Evolutionary conservation across 2,888 invertebrate genomes (phyloP).

Genomic region (Encarsia formosa): DNA sequence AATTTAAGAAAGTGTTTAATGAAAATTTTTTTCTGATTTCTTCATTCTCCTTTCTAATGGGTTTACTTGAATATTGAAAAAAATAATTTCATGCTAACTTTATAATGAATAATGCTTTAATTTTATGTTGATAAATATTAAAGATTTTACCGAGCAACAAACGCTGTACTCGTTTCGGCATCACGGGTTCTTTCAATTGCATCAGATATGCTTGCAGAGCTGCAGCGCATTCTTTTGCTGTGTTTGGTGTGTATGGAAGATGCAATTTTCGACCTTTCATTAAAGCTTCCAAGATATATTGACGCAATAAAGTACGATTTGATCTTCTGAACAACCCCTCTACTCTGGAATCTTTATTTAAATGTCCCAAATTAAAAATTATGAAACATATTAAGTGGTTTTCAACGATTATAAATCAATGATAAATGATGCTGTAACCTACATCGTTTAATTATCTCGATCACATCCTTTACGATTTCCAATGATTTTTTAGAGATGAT

Average conservation of each 20-base stretch:
- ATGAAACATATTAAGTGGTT: background rate
- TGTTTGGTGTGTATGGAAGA: conserved; percentile 31
- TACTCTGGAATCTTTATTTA: conserved; percentile 39
- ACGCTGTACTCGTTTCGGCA: conserved; percentile 52
- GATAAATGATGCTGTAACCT: conserved; percentile 31
- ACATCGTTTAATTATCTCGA: conserved; percentile 50
- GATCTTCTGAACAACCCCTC: conserved; percentile 41
- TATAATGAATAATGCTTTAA: too few species aligned
- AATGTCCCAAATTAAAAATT: background rate
- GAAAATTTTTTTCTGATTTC: too few species aligned
- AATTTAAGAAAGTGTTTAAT: too few species aligned
- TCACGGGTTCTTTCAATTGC: conserved; percentile 48
- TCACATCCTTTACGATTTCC: conserved; percentile 47
- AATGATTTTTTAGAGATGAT: conserved; percentile 51
- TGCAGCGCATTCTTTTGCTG: conserved; percentile 49
- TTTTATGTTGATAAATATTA: too few species aligned
- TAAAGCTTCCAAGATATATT: conserved; percentile 35
- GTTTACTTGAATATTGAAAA: too few species aligned
- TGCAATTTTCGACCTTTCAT: conserved; percentile 37
- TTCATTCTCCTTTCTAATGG: too few species aligned
- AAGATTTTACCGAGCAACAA: conserved; percentile 51
- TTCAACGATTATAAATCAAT: background rate
- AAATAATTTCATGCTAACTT: too few species aligned
- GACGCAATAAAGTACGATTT: conserved; percentile 35
- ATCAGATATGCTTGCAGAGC: conserved; percentile 50